phyloP scores from a whole-genome alignment of 2,113 vertebrate species.

The Xiphias gladius region DNA sequence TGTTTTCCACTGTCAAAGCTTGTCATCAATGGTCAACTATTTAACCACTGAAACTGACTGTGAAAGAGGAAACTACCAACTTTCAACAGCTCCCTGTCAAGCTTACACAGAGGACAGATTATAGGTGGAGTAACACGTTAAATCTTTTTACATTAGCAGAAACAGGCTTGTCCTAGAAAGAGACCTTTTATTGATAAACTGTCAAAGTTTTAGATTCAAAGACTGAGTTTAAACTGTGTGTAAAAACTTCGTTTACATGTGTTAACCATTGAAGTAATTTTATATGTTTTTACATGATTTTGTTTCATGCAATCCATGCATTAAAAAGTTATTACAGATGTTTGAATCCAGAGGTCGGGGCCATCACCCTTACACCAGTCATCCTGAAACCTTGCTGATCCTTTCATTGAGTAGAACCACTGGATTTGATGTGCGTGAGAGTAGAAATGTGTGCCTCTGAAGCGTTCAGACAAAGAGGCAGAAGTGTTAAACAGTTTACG shows the following conservation, averaged over 20 bases:
- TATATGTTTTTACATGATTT: conserved; percentile 31
- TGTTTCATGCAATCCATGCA: conserved; percentile 25
- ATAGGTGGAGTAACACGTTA: neutral
- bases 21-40: neutral
- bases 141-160: conserved; percentile 1
- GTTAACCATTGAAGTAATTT: conserved; percentile 28
- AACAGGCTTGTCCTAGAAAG: conserved; percentile 9
- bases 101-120: neutral
- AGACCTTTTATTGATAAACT: conserved; percentile 32
- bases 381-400: conserved; percentile 37
- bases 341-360: conserved; percentile 12
- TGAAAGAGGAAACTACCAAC: conserved; percentile 17
- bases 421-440: conserved; percentile 59
- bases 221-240: conserved; percentile 10
- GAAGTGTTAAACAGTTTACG: conserved; percentile 16
- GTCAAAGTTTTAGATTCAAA: conserved; percentile 24
- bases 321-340: conserved; percentile 28
- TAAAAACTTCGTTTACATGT: conserved; percentile 59
- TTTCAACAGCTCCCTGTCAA: conserved; percentile 7
- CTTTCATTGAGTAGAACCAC: conserved; percentile 66
- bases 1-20: neutral
- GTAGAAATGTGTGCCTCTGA: conserved; percentile 32
- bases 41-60: neutral
- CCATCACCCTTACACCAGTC: neutral
- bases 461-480: conserved; percentile 9